Conservation (phyloP, 1,140 invertebrate genomes). For the Magallana ariakensis region DNA sequence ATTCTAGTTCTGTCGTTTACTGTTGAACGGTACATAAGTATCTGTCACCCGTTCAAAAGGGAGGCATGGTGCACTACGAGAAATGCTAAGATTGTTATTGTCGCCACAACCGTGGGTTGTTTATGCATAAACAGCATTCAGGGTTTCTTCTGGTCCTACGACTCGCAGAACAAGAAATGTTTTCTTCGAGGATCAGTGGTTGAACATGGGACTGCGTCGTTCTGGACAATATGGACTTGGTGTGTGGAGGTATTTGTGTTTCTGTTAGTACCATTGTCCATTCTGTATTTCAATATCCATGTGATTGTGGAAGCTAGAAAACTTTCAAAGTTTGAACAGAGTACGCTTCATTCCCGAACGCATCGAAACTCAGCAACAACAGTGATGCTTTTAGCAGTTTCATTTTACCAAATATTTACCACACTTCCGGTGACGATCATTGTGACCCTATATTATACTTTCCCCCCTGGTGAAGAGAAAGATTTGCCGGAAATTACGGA, state of each 20-base stretch:
- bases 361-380: constrained; percentile 74
- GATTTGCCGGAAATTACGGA: background rate
- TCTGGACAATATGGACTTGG: constrained; percentile 73
- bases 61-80: constrained; percentile 89
- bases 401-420: constrained; percentile 78
- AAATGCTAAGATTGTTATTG: constrained; percentile 85
- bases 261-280: constrained; percentile 72
- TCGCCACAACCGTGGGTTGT: constrained; percentile 60
- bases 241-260: constrained; percentile 74
- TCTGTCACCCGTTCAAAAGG: constrained; percentile 93
- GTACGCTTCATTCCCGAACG: constrained; percentile 62
- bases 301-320: constrained; percentile 75
- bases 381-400: constrained; percentile 76
- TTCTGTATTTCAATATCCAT: constrained; percentile 75
- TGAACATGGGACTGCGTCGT: constrained; percentile 53
- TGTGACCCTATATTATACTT: constrained; percentile 66
- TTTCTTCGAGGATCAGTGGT: constrained; percentile 60
- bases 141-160: constrained; percentile 76
- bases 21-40: constrained; percentile 95
- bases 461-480: constrained; percentile 39
- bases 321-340: constrained; percentile 71
- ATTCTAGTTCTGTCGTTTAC: constrained; percentile 87
- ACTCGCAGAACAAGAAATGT: constrained; percentile 61
- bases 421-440: constrained; percentile 76
- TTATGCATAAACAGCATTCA: constrained; percentile 70